Conservation (phyloP, 1,140 invertebrate species). For the Eriocheir sinensis region DNA sequence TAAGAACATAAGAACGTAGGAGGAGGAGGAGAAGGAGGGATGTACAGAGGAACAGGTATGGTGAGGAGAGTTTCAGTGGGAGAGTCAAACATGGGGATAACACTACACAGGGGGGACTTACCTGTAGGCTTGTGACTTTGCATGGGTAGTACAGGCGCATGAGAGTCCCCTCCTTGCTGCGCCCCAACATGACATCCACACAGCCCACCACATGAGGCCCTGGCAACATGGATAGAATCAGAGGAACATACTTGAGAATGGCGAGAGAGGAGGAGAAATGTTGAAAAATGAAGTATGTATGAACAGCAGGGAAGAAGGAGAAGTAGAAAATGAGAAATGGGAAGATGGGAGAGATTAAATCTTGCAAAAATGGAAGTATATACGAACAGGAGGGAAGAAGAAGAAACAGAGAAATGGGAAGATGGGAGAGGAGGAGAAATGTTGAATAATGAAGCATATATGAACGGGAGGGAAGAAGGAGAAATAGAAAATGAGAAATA, state of each 20-base stretch:
- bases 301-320: not conserved
- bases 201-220: slow-evolving; percentile 64
- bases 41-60: too few species aligned
- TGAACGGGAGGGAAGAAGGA: too few species aligned
- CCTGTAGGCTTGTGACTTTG: slow-evolving; percentile 52
- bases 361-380: not conserved
- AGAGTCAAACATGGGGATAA: too few species aligned
- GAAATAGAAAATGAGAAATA: not conserved
- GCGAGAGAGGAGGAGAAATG: not conserved
- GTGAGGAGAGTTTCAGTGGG: too few species aligned
- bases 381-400: not conserved
- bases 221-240: not conserved
- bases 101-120: too few species aligned
- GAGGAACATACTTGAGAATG: not conserved
- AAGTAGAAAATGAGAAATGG: not conserved
- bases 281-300: too few species aligned
- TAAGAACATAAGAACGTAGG: too few species aligned
- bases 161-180: slow-evolving; percentile 57
- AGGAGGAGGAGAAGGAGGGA: too few species aligned
- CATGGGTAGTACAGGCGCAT: slow-evolving; percentile 66
- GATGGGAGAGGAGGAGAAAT: not conserved
- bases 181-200: slow-evolving; percentile 56
- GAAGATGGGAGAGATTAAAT: not conserved
- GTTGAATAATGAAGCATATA: too few species aligned
- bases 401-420: not conserved